phyloP scores from a whole-genome alignment of 2,888 invertebrate genomes.

The Monopis laevigella region DNA sequence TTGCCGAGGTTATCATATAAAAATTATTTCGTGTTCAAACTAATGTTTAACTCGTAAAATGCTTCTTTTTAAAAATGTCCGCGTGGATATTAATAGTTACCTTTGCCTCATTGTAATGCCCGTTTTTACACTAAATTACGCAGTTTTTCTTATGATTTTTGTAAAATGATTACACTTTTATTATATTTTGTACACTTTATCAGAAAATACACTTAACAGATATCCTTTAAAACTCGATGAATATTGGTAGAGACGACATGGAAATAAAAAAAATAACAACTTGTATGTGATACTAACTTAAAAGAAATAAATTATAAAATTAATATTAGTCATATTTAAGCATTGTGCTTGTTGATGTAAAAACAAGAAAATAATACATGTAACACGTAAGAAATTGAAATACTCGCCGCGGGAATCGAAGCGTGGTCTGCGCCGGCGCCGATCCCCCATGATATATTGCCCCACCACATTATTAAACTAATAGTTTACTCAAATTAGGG shows the following conservation, averaged over 20 bases:
- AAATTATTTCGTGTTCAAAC: constrained; percentile 60
- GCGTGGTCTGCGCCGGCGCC: constrained; percentile 50
- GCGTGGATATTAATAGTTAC: too few relatives aligned
- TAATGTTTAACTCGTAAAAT: constrained; percentile 54
- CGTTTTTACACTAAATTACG: too few relatives aligned
- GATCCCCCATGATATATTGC: constrained; percentile 51
- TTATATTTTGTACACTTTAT: too few relatives aligned
- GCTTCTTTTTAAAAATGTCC: constrained; percentile 49
- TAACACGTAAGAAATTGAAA: constrained; percentile 31
- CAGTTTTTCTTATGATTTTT: too few relatives aligned
- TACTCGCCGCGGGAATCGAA: constrained; percentile 39
- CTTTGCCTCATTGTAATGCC: too few relatives aligned
- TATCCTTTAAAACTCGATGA: too few relatives aligned
- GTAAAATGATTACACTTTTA: too few relatives aligned
- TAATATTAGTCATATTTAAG: background rate
- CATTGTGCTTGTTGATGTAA: background rate
- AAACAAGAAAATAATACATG: constrained; percentile 22
- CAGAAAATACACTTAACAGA: too few relatives aligned
- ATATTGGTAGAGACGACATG: too few relatives aligned
- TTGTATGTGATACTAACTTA: too few relatives aligned
- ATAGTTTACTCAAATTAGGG: constrained; percentile 42
- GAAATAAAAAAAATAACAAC: too few relatives aligned
- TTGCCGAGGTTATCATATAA: constrained; percentile 42
- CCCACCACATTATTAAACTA: constrained; percentile 50
- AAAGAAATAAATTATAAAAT: too few relatives aligned